A percentile compares a stretch with the other conserved stretches of the same genome.
Evolutionary conservation across 2,797 vertebrate genomes (phyloP).

Genomic region (Channallabes apus): DNA sequence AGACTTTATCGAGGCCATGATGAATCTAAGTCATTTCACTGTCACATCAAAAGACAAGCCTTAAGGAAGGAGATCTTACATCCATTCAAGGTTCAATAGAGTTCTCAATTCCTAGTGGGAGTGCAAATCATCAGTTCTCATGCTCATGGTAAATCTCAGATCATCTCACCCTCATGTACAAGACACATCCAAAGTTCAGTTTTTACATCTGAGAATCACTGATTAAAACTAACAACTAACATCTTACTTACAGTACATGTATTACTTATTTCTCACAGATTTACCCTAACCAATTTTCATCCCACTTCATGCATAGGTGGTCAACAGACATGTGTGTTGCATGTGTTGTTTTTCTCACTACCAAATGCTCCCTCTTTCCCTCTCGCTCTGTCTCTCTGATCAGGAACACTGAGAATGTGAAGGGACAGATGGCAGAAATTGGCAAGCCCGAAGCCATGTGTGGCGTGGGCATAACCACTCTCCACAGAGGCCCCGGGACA

Average conservation of each 20-base stretch:
- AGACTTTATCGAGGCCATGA: neutral
- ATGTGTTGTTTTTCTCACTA: conserved; percentile 52
- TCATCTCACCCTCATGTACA: neutral
- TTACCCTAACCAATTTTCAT: conserved; percentile 2
- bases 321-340: conserved; percentile 38
- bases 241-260: neutral
- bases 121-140: neutral
- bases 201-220: neutral
- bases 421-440: conserved; percentile 58
- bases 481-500: conserved; percentile 37
- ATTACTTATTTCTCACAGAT: neutral
- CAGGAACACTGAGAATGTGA: conserved; percentile 53
- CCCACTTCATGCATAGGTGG: conserved; percentile 30
- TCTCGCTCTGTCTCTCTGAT: conserved; percentile 40
- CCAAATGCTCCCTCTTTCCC: conserved; percentile 52
- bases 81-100: neutral
- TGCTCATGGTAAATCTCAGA: neutral
- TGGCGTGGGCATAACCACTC: conserved; percentile 41
- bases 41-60: neutral
- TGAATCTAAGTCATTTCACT: neutral
- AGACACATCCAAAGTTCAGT: neutral
- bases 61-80: neutral
- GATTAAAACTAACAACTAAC: too few relatives aligned
- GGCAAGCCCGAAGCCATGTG: conserved; percentile 49
- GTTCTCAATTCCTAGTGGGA: neutral